These are phyloP conservation scores for Glossophaga mutica DNA, from an alignment of 2,797 vertebrate species.

Conservation along the genomic window DNA sequence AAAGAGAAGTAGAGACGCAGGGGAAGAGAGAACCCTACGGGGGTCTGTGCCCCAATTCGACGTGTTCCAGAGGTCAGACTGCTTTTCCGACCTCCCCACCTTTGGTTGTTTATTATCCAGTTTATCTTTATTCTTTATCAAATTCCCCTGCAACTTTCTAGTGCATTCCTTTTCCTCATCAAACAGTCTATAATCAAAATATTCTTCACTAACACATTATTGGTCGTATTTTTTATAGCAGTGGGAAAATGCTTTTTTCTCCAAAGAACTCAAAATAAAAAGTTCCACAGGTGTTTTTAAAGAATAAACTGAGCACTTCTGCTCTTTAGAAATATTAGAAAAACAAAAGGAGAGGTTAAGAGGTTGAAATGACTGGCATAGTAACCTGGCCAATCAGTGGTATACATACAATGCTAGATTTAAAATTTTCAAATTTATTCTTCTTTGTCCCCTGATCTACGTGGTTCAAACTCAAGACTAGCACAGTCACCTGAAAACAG, in stretches of 20 bases:
- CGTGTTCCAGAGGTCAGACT: not conserved
- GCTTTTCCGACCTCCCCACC: fast-evolving
- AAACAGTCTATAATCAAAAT: not conserved
- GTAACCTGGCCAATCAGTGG: not conserved
- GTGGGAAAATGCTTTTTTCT: not conserved
- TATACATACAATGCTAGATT: not conserved
- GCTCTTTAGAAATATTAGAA: not conserved
- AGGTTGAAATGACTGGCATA: not conserved
- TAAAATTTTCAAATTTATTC: not conserved
- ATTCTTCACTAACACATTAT: not conserved
- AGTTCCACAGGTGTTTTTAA: constrained; percentile 1
- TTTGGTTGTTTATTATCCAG: not conserved
- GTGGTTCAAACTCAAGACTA: not conserved
- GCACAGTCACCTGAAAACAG: not conserved
- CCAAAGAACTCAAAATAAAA: constrained; percentile 49
- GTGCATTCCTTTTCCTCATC: not conserved
- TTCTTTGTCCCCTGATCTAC: not conserved
- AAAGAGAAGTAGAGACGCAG: not conserved
- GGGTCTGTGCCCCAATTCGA: not conserved
- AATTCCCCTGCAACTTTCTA: not conserved
- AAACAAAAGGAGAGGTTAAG: not conserved
- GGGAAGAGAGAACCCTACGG: not conserved
- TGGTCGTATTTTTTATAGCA: not conserved
- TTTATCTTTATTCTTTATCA: not conserved
- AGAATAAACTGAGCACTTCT: not conserved